Evolutionary conservation across 2,888 invertebrate species (phyloP).

Genomic region (Mechanitis messenoides): DNA sequence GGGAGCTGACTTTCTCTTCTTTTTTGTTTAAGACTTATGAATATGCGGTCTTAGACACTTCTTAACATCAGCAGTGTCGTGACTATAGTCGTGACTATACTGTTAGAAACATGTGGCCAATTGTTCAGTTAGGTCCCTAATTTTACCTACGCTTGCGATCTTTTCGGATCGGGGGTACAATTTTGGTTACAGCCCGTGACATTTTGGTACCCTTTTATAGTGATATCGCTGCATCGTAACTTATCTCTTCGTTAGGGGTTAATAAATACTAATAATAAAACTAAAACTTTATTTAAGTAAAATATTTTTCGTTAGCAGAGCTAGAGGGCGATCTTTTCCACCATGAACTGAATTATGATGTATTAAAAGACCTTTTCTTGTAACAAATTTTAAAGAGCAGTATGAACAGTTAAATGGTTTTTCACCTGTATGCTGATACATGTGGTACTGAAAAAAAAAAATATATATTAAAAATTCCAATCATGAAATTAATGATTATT

Average conservation of each 20-base stretch:
- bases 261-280: conserved; percentile 16
- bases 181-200: too few relatives aligned
- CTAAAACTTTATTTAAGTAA: conserved; percentile 42
- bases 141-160: too few relatives aligned
- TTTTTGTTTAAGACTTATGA: too few relatives aligned
- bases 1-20: too few relatives aligned
- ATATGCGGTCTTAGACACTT: too few relatives aligned
- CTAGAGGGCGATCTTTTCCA: conserved; percentile 45
- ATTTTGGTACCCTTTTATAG: too few relatives aligned
- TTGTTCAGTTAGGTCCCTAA: too few relatives aligned
- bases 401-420: conserved; percentile 94
- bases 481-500: too few relatives aligned
- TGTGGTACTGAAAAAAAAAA: conserved; percentile 57
- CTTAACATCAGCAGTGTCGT: too few relatives aligned
- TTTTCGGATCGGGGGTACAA: too few relatives aligned
- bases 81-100: too few relatives aligned
- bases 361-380: conserved; percentile 53
- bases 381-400: conserved; percentile 58
- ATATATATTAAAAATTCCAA: conserved; percentile 1
- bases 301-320: conserved; percentile 46
- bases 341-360: conserved; percentile 59
- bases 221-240: neutral
- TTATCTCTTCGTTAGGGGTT: neutral
- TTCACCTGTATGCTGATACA: conserved; percentile 86
- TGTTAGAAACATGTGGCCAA: too few relatives aligned